These are phyloP conservation scores for Hippasteria phrygiana DNA, from an alignment of 53 echinoderm and acorn worm genomes.

Conservation along the genomic window DNA sequence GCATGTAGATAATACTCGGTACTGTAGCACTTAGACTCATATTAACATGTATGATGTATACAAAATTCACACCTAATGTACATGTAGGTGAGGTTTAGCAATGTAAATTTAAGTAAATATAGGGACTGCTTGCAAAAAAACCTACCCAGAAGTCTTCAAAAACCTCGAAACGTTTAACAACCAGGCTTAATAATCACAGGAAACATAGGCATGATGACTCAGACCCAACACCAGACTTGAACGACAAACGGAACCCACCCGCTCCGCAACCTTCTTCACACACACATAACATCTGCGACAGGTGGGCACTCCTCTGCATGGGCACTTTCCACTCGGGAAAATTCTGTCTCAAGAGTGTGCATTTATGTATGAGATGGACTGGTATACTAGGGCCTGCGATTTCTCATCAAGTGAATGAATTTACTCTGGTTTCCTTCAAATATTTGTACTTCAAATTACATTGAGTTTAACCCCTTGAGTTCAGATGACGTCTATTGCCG, in stretches of 20 bases:
- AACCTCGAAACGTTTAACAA: not conserved
- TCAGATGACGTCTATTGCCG: no score
- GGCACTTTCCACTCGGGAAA: not conserved
- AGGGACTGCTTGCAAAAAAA: no score
- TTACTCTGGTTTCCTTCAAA: not conserved
- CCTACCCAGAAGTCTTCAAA: not conserved
- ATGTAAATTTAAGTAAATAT: no score
- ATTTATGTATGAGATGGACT: not conserved
- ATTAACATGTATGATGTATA: no score
- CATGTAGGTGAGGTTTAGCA: no score
- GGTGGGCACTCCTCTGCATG: not conserved
- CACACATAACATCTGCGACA: not conserved
- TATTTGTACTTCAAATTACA: no score
- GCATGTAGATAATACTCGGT: no score
- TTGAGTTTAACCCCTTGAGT: no score
- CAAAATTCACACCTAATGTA: no score
- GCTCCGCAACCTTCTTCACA: not conserved
- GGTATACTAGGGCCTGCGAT: not conserved
- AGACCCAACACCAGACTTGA: not conserved
- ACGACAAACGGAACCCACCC: constrained; percentile 12
- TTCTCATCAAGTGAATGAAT: not conserved
- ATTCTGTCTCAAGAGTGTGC: not conserved
- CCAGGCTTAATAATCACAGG: not conserved
- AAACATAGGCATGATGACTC: constrained; percentile 11
- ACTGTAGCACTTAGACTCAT: no score